phyloP scores from a whole-genome alignment of 2,888 invertebrate species.

The Belgica antarctica region DNA sequence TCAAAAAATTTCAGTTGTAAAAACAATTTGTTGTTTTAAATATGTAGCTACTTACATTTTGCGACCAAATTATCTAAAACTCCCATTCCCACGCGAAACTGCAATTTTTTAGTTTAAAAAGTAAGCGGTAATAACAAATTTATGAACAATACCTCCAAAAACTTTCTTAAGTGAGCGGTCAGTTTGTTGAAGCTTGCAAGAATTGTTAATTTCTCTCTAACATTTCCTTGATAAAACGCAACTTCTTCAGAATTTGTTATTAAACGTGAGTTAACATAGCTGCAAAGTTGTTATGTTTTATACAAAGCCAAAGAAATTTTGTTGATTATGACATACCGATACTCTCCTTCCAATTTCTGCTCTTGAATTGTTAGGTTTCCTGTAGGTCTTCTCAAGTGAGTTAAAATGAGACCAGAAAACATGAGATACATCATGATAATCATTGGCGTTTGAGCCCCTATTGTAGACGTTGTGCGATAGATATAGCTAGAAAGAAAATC shows the following conservation, averaged over 20 bases:
- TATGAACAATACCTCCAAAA: too few relatives aligned
- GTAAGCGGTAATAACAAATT: too few relatives aligned
- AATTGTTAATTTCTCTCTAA: slow-evolving; percentile 83
- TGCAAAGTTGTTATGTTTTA: too few relatives aligned
- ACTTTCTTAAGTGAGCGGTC: slow-evolving; percentile 77
- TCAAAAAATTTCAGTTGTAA: slow-evolving; percentile 47
- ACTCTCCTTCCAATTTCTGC: slow-evolving; percentile 97
- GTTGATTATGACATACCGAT: too few relatives aligned
- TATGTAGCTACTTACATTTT: slow-evolving; percentile 70
- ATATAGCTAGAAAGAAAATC: too few relatives aligned
- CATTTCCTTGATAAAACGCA: slow-evolving; percentile 72
- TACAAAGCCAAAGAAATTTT: too few relatives aligned
- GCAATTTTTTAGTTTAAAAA: too few relatives aligned
- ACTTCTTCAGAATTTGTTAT: slow-evolving; percentile 98
- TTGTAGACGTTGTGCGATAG: slow-evolving; percentile 79
- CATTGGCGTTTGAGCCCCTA: slow-evolving; percentile 79
- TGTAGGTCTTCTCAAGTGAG: slow-evolving; percentile 82
- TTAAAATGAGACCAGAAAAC: slow-evolving; percentile 81
- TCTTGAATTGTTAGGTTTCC: slow-evolving; percentile 86
- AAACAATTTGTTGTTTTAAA: slow-evolving; percentile 34
- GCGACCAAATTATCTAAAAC: slow-evolving; percentile 94
- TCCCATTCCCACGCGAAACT: slow-evolving; percentile 88
- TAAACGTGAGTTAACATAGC: slow-evolving; percentile 91
- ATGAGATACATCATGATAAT: slow-evolving; percentile 85
- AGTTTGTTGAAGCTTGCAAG: slow-evolving; percentile 86